phyloP scores from a whole-genome alignment of 2,888 invertebrate genomes.

The Melanchra persicariae region DNA sequence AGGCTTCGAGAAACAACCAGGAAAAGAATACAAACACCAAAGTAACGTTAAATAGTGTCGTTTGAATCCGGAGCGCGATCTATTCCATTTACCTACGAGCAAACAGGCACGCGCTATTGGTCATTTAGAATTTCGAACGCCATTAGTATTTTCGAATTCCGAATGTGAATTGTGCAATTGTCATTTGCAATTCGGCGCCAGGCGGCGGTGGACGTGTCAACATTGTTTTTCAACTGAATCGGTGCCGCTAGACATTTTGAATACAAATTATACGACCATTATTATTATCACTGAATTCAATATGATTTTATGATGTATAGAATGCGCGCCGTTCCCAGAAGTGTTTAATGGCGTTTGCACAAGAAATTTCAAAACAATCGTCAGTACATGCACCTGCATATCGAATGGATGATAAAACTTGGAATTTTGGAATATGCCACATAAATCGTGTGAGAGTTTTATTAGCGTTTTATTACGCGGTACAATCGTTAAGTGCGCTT shows the following conservation, averaged over 20 bases:
- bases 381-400: slow-evolving; percentile 82
- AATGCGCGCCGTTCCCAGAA: slow-evolving; percentile 75
- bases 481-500: slow-evolving; percentile 67
- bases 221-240: slow-evolving; percentile 80
- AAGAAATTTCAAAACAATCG: slow-evolving; percentile 84
- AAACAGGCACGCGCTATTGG: slow-evolving; percentile 78
- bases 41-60: slow-evolving; percentile 68
- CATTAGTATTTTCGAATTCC: slow-evolving; percentile 83
- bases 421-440: slow-evolving; percentile 72
- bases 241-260: slow-evolving; percentile 79
- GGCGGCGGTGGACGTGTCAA: slow-evolving; percentile 82
- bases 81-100: slow-evolving; percentile 74
- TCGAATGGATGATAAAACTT: slow-evolving; percentile 71
- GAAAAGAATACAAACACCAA: slow-evolving; percentile 56
- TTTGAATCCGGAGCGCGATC: slow-evolving; percentile 78
- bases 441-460: slow-evolving; percentile 73
- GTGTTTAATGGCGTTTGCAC: slow-evolving; percentile 82
- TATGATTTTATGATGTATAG: slow-evolving; percentile 77
- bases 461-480: slow-evolving; percentile 71
- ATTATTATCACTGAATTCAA: slow-evolving; percentile 77
- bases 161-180: slow-evolving; percentile 84
- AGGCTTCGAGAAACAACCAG: slow-evolving; percentile 47
- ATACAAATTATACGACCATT: slow-evolving; percentile 83
- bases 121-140: slow-evolving; percentile 81
- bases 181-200: slow-evolving; percentile 87